Evolutionary conservation across 2,797 vertebrate genomes (phyloP).

Genomic region (Odontamblyopus rebecca): DNA sequence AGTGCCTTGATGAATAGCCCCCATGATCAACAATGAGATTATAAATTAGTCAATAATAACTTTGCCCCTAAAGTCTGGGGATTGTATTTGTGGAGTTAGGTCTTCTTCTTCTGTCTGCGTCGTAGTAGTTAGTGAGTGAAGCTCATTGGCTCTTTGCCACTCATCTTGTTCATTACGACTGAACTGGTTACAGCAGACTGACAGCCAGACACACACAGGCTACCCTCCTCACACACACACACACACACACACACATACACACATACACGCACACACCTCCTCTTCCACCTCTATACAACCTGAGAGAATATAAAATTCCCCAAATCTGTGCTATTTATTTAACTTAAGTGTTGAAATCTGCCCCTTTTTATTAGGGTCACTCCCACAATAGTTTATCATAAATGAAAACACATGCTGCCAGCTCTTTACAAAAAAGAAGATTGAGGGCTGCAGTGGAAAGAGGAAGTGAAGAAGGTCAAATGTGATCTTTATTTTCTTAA

Average conservation of each 20-base stretch:
- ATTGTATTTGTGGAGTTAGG: not conserved
- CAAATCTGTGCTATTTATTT: constrained; percentile 1
- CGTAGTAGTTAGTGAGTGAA: constrained; percentile 13
- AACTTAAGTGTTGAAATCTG: not conserved
- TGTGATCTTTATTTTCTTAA: constrained; percentile 67
- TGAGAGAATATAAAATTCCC: constrained; percentile 9
- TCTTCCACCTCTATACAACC: constrained; percentile 12
- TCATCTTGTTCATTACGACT: constrained; percentile 51
- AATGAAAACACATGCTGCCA: constrained; percentile 66
- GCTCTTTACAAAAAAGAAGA: constrained; percentile 48
- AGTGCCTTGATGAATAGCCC: constrained; percentile 43
- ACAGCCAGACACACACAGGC: constrained; percentile 55
- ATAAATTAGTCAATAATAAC: not conserved
- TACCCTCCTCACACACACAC: constrained; percentile 8
- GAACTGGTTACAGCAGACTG: constrained; percentile 59
- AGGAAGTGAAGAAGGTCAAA: constrained; percentile 72
- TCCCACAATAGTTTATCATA: constrained; percentile 47
- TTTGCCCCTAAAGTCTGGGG: not conserved
- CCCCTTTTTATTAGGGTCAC: constrained; percentile 4
- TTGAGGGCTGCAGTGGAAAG: constrained; percentile 63
- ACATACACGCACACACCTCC: constrained; percentile 13
- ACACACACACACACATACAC: too few species aligned
- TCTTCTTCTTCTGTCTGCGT: constrained; percentile 14
- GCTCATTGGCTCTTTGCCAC: constrained; percentile 47
- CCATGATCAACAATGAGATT: not conserved